These are phyloP conservation scores for Athene noctua DNA, from an alignment of 2,113 vertebrate species.

Conservation along the genomic window DNA sequence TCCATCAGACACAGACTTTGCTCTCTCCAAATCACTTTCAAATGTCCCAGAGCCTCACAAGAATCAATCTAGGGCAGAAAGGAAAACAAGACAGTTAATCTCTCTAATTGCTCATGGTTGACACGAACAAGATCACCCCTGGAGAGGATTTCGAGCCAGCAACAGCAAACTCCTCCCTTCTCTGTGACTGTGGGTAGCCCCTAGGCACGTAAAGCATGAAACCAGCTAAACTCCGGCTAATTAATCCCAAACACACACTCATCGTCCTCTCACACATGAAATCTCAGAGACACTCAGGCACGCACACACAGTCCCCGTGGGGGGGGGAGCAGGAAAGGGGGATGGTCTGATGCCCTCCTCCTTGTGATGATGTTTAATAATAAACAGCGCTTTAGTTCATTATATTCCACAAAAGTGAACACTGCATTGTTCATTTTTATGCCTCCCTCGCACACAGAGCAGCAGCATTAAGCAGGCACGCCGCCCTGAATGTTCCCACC, in stretches of 20 bases:
- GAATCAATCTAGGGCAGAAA: conserved; percentile 63
- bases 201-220: conserved; percentile 55
- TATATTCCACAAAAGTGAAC: not conserved
- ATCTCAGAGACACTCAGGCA: conserved; percentile 29
- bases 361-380: not conserved
- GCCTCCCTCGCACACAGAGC: not conserved
- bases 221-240: conserved; percentile 26
- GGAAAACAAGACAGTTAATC: conserved; percentile 60
- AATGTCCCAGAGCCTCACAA: conserved; percentile 48
- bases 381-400: not conserved
- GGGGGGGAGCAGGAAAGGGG: not conserved
- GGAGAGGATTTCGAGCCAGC: conserved; percentile 40
- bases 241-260: conserved; percentile 49
- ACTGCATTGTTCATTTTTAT: accelerated
- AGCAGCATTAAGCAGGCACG: not conserved
- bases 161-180: conserved; percentile 33
- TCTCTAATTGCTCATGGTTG: conserved; percentile 50
- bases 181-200: conserved; percentile 53
- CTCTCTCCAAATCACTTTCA: conserved; percentile 71
- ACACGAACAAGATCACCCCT: conserved; percentile 58
- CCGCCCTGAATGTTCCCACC: not conserved
- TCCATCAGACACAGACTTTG: conserved; percentile 77
- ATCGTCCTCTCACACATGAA: not conserved
- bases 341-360: not conserved
- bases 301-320: conserved; percentile 1